Conservation (phyloP, 2,888 invertebrate species). For the Nephrotoma flavescens region DNA sequence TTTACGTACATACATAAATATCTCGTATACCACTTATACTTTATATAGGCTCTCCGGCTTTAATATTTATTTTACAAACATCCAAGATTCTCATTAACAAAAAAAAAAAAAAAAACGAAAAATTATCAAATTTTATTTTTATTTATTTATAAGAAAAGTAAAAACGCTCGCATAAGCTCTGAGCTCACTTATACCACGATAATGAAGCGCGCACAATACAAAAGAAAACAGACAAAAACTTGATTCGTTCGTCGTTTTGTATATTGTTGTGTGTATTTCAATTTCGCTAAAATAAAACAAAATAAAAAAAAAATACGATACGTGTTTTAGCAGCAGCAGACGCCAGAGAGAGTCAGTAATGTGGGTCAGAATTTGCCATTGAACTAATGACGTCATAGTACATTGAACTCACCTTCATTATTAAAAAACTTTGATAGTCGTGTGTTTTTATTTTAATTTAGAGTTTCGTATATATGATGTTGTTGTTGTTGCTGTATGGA, state of each 20-base stretch:
- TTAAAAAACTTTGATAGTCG: neutral
- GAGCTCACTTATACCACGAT: neutral
- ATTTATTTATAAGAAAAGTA: neutral
- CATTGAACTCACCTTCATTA: slow-evolving; percentile 20
- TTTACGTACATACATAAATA: neutral
- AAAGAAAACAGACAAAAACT: neutral
- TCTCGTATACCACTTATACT: neutral
- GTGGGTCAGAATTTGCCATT: slow-evolving; percentile 35
- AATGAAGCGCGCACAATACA: neutral
- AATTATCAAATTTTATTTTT: neutral
- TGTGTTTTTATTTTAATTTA: slow-evolving; percentile 1
- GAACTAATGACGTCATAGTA: slow-evolving; percentile 34
- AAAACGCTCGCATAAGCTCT: neutral
- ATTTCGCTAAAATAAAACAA: neutral
- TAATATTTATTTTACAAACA: neutral
- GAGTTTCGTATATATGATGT: neutral
- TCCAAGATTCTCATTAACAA: neutral
- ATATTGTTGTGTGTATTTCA: neutral
- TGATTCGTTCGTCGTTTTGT: neutral
- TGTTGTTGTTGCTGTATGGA: neutral
- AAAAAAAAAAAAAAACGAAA: neutral
- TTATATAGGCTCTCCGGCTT: neutral
- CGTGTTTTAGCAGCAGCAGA: slow-evolving; percentile 14
- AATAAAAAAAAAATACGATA: slow-evolving; percentile 1
- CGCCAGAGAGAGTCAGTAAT: slow-evolving; percentile 27